Percentiles rank a stretch among this genome's conserved stretches.
phyloP scores from a whole-genome alignment of 1,140 invertebrate species.

The Hypsibius dujardini region DNA sequence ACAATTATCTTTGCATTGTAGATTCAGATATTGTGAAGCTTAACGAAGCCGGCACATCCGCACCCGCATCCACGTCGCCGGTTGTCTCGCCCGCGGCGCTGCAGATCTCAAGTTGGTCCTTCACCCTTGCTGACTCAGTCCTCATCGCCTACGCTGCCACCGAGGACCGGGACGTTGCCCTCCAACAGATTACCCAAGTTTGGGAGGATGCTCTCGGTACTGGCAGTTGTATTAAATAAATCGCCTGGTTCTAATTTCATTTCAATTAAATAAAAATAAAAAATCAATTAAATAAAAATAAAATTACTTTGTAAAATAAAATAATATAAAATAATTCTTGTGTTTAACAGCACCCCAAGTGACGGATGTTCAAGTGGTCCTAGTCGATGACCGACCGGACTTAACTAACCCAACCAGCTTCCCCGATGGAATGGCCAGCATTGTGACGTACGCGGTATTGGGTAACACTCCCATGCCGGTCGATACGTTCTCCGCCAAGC shows the following conservation, averaged over 20 bases:
- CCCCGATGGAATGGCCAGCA: neutral
- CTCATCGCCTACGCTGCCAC: neutral
- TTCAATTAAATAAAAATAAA: neutral
- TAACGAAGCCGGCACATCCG: neutral
- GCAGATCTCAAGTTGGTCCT: neutral
- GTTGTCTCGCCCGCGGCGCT: neutral
- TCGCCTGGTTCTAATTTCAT: neutral
- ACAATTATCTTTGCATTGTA: neutral
- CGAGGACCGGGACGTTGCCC: neutral
- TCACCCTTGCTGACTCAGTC: neutral
- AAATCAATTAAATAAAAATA: too few relatives aligned
- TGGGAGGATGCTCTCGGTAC: slow-evolving; percentile 16
- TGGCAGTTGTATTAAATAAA: neutral
- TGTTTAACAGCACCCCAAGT: neutral
- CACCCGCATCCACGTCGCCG: neutral
- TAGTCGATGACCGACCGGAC: neutral
- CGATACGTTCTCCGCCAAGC: neutral
- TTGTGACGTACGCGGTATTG: neutral
- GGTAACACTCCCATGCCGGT: neutral
- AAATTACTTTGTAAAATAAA: neutral
- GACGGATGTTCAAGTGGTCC: slow-evolving; percentile 10
- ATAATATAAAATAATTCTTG: neutral
- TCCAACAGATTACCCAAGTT: slow-evolving; percentile 16
- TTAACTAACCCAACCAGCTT: neutral
- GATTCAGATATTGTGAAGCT: neutral